Evolutionary conservation across 1,140 invertebrate species (phyloP), one percentile per base, ranked within the genome.

Genomic region (Gonatopus flavifemur): DNA sequence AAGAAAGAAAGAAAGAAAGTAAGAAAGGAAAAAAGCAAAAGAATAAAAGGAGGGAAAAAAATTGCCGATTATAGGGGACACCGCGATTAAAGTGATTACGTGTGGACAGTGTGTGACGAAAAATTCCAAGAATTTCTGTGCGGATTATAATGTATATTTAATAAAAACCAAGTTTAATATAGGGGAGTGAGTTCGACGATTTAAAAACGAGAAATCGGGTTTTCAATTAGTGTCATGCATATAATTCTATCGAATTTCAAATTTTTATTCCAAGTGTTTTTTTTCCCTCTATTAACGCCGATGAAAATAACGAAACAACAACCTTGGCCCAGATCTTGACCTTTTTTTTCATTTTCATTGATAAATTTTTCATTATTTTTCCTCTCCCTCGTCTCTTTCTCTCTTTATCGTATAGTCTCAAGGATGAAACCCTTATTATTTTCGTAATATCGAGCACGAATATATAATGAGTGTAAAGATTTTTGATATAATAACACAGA

Each of bases 241-340:
- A n/a, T n/a, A n/a, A n/a, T n/a, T n/a, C n/a, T n/a, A n/a, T n/a
- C n/a, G n/a, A n/a, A n/a, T n/a, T n/a, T n/a, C n/a, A n/a, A 7
- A 7, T 7, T 28, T 28, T 28, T 12, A 28, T 12, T 28, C 25
- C 6, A 28, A 28, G 6, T 28, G 6, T 28, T 12, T 12, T 28
- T 28, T 28, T 28, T 28, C 25, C 12, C 25, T n/a, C n/a, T 6
- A 28, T 28, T 28, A n/a, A 12, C 25, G 25, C 12, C 12, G 25
- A 28, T 28, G 12, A 28, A 28, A 28, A 28, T 12, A n/a, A 28
- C 25, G 25, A 28, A 12, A 6, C 25, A n/a, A 45, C 55, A 61
- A 62, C 57, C 59, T 62, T 62, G 59, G 59, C 59, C 57, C 43
- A 56, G 59, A 60, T 62, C 49, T 62, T 62, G 58, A 62, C 59